Percentiles rank a stretch among this genome's conserved stretches.
These are phyloP conservation scores for Cavia aperea DNA, from an alignment of 2,113 vertebrate genomes.

Conservation along the genomic window DNA sequence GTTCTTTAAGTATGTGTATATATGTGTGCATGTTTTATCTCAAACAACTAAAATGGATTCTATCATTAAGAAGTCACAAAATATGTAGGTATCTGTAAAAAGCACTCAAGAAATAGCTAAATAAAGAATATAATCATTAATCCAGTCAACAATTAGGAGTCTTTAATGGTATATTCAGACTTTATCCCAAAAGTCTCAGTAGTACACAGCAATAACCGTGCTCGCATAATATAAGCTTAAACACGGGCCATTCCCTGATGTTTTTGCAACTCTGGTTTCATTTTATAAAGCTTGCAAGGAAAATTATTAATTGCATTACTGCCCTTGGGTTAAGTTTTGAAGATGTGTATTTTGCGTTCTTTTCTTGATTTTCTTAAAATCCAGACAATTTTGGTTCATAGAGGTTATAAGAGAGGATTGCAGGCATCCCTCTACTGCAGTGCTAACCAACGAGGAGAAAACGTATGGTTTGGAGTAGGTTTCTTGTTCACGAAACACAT, in stretches of 20 bases:
- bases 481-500: background rate
- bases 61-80: slow-evolving; percentile 55
- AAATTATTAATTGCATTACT: slow-evolving; percentile 5
- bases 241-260: slow-evolving; percentile 34
- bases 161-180: slow-evolving; percentile 30
- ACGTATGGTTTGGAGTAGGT: background rate
- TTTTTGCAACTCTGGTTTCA: slow-evolving; percentile 29
- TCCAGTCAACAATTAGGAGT: slow-evolving; percentile 53
- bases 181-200: slow-evolving; percentile 42
- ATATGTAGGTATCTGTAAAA: slow-evolving; percentile 47
- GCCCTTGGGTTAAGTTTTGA: slow-evolving; percentile 31
- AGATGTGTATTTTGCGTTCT: background rate
- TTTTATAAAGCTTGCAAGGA: slow-evolving; percentile 41
- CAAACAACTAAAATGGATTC: slow-evolving; percentile 45
- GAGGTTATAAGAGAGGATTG: background rate
- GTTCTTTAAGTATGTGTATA: background rate
- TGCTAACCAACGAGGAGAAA: background rate
- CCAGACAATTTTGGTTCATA: background rate
- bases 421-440: background rate
- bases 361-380: slow-evolving; percentile 37
- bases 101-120: slow-evolving; percentile 55
- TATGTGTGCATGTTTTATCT: background rate
- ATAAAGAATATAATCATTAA: slow-evolving; percentile 58
- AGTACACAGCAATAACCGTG: slow-evolving; percentile 20
- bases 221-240: slow-evolving; percentile 52